Conservation (phyloP, 2,888 invertebrate species). For the Dryadula phaetusa region DNA sequence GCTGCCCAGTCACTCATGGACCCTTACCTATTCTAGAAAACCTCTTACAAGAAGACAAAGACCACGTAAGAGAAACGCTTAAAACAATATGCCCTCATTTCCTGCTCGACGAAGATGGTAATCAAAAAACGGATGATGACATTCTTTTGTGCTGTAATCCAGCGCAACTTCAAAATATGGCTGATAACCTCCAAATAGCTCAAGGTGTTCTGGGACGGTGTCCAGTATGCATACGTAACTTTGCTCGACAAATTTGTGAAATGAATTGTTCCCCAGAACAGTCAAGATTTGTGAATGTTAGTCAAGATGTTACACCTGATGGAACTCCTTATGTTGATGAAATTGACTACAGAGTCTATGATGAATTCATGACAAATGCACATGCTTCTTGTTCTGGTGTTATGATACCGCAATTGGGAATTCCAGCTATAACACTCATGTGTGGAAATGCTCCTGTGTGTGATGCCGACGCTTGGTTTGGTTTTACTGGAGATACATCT, state of each 20-base stretch:
- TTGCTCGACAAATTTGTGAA: conserved; percentile 90
- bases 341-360: conserved; percentile 81
- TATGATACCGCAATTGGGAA: conserved; percentile 89
- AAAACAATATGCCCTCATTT: conserved; percentile 86
- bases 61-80: conserved; percentile 67
- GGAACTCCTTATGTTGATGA: conserved; percentile 69
- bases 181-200: conserved; percentile 84
- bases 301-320: conserved; percentile 49
- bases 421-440: conserved; percentile 90
- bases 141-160: conserved; percentile 86
- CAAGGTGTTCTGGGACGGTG: conserved; percentile 90
- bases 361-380: conserved; percentile 85
- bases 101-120: conserved; percentile 67
- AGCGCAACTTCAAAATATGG: conserved; percentile 80
- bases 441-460: conserved; percentile 91
- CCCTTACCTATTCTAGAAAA: conserved; percentile 57
- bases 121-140: conserved; percentile 59
- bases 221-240: conserved; percentile 91
- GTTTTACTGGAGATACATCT: conserved; percentile 84
- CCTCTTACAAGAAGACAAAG: conserved; percentile 62
- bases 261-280: conserved; percentile 92
- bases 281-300: conserved; percentile 68
- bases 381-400: conserved; percentile 92
- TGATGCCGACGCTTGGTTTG: conserved; percentile 85
- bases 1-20: conserved; percentile 57